Conservation (phyloP, 1,140 invertebrate genomes). For the Heliconius himera region DNA sequence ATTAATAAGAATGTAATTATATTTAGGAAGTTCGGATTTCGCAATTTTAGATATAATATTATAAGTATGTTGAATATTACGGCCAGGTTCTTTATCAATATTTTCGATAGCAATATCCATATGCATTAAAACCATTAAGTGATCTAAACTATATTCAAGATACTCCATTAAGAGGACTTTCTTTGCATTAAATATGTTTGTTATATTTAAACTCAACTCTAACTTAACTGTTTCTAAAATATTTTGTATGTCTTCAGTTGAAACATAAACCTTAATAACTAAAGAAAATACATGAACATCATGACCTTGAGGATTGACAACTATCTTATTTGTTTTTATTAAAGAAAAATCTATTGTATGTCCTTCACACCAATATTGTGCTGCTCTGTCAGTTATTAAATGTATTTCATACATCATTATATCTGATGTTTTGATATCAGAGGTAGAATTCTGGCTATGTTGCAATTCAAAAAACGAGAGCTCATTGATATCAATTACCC, state of each 20-base stretch:
- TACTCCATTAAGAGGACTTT: slow-evolving; percentile 67
- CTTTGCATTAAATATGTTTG: slow-evolving; percentile 53
- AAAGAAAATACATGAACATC: slow-evolving; percentile 67
- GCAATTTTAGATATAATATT: slow-evolving; percentile 46
- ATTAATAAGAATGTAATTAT: slow-evolving; percentile 63
- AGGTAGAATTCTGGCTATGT: not conserved
- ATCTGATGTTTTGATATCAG: not conserved
- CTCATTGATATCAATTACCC: slow-evolving; percentile 56
- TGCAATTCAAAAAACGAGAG: slow-evolving; percentile 44
- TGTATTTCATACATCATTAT: slow-evolving; percentile 52
- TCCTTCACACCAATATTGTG: slow-evolving; percentile 74
- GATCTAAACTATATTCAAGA: slow-evolving; percentile 49
- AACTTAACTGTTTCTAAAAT: slow-evolving; percentile 34
- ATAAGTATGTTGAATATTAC: slow-evolving; percentile 51
- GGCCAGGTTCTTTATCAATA: slow-evolving; percentile 39
- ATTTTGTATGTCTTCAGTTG: slow-evolving; percentile 42
- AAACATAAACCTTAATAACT: slow-evolving; percentile 48
- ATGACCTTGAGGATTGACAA: slow-evolving; percentile 63
- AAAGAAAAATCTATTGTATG: slow-evolving; percentile 68
- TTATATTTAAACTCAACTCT: slow-evolving; percentile 49
- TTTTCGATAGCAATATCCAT: slow-evolving; percentile 55
- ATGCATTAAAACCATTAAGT: slow-evolving; percentile 57
- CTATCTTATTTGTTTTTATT: slow-evolving; percentile 62
- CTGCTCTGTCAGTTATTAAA: slow-evolving; percentile 60
- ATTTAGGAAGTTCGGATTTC: slow-evolving; percentile 46